These are phyloP conservation scores for Pampusana beccarii DNA, from an alignment of 2,113 vertebrate genomes.

Conservation along the genomic window DNA sequence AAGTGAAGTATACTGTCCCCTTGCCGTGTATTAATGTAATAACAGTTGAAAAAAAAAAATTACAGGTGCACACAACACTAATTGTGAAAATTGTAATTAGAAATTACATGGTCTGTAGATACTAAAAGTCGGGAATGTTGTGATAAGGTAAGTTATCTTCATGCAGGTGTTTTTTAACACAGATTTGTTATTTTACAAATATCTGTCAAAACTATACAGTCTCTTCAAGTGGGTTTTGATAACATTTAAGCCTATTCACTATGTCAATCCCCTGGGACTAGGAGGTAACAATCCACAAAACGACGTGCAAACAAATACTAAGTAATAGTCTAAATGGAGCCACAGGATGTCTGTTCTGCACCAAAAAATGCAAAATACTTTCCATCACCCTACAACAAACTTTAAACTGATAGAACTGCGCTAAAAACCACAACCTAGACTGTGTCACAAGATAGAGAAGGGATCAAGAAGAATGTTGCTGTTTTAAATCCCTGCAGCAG, in stretches of 20 bases:
- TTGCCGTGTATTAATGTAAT: background rate
- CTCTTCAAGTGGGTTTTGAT: background rate
- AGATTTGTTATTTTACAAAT: background rate
- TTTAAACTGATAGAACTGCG: background rate
- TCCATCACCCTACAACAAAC: background rate
- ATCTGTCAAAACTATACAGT: background rate
- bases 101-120: background rate
- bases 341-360: background rate
- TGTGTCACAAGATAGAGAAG: background rate
- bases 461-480: fast-evolving
- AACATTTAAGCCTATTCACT: background rate
- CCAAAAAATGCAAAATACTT: background rate
- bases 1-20: background rate
- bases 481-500: background rate
- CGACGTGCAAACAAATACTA: background rate
- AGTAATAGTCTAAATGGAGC: background rate
- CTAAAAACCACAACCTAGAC: background rate
- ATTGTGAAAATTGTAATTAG: background rate
- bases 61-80: background rate
- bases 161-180: background rate
- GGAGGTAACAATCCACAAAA: background rate
- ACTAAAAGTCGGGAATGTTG: background rate
- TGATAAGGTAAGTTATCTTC: background rate
- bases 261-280: background rate
- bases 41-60: background rate